These are phyloP conservation scores for Drosophila burlai DNA, from an alignment of 1,140 invertebrate genomes.

Conservation along the genomic window DNA sequence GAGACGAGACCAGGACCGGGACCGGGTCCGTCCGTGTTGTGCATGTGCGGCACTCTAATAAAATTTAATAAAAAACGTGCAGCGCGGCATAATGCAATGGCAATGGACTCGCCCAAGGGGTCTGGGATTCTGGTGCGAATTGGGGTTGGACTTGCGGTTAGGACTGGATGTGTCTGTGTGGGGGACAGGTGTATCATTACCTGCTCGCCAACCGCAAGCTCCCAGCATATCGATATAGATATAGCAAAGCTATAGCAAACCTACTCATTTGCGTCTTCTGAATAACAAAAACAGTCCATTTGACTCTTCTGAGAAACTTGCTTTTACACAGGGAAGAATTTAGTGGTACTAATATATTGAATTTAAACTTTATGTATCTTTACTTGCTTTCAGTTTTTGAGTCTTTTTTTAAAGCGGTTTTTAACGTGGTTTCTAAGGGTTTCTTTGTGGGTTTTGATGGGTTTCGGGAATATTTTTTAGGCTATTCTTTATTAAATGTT, in stretches of 20 bases:
- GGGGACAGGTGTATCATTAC: slow-evolving; percentile 37
- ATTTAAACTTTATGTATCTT: not conserved
- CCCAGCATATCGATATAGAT: slow-evolving; percentile 69
- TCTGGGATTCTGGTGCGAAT: slow-evolving; percentile 1
- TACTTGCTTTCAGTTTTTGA: not conserved
- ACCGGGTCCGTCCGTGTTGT: slow-evolving; percentile 32
- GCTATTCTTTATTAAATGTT: too few relatives aligned
- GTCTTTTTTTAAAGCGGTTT: accelerated
- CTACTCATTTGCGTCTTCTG: slow-evolving; percentile 66
- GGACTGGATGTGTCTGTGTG: not conserved
- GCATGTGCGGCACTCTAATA: slow-evolving; percentile 77
- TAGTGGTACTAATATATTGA: too few relatives aligned
- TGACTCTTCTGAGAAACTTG: not conserved
- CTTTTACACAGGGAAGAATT: not conserved
- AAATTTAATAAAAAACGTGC: slow-evolving; percentile 83
- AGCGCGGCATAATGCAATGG: slow-evolving; percentile 73
- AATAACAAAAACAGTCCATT: slow-evolving; percentile 3
- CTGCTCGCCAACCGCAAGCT: slow-evolving; percentile 61
- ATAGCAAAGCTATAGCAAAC: slow-evolving; percentile 47
- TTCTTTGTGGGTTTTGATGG: not conserved
- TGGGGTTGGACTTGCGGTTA: too few relatives aligned
- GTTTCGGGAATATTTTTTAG: not conserved
- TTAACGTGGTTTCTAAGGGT: not conserved
- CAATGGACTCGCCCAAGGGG: slow-evolving; percentile 52
- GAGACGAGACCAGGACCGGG: not conserved